These are phyloP conservation scores for Drosophila truncata DNA, from an alignment of 1,140 invertebrate species.

Conservation along the genomic window DNA sequence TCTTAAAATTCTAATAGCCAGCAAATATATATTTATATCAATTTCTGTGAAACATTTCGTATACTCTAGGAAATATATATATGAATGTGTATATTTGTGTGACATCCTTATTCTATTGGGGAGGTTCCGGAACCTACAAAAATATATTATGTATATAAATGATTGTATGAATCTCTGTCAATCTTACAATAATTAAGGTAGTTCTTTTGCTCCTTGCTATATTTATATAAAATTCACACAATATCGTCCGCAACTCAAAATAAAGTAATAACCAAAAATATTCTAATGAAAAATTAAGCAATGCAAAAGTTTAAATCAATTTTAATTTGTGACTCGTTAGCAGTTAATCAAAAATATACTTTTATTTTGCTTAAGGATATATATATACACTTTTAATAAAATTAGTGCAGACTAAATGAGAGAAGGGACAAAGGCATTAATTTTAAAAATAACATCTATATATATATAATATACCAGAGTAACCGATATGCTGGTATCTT, in stretches of 20 bases:
- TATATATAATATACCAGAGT: neutral
- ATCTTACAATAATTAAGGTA: slow-evolving; percentile 46
- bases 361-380: neutral
- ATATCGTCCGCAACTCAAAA: slow-evolving; percentile 7
- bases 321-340: neutral
- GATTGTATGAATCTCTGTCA: slow-evolving; percentile 33
- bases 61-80: slow-evolving; percentile 64
- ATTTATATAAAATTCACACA: slow-evolving; percentile 8
- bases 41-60: slow-evolving; percentile 80
- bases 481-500: slow-evolving; percentile 35
- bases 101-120: slow-evolving; percentile 24
- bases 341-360: neutral
- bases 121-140: slow-evolving; percentile 48
- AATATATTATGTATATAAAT: slow-evolving; percentile 53
- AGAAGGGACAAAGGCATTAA: neutral
- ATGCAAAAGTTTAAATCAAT: neutral
- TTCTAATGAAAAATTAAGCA: neutral
- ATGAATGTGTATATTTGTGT: slow-evolving; percentile 45
- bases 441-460: too few relatives aligned
- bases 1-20: slow-evolving; percentile 69
- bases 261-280: neutral
- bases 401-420: neutral
- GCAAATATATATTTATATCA: slow-evolving; percentile 41
- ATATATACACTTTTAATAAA: slow-evolving; percentile 16
- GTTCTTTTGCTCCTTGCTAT: slow-evolving; percentile 9